Conservation (phyloP, 2,888 invertebrate species). For the Alsophila aescularia region DNA sequence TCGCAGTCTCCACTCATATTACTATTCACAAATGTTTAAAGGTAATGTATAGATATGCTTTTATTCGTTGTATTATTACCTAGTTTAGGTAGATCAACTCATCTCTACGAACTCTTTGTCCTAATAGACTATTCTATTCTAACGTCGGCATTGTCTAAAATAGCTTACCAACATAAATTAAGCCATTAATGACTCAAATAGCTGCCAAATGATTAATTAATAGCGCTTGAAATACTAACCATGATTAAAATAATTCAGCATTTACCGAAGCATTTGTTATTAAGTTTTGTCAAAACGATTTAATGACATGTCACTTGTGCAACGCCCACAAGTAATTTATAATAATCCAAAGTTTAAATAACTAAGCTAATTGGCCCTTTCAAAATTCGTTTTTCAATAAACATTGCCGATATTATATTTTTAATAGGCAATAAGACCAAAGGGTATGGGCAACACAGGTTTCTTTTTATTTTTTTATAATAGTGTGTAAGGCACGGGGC, state of each 20-base stretch:
- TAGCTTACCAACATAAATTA: not conserved
- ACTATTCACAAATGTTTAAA: too few relatives aligned
- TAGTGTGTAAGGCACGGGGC: constrained; percentile 60
- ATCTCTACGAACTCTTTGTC: too few relatives aligned
- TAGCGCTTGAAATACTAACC: constrained; percentile 11
- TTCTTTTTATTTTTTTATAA: constrained; percentile 41
- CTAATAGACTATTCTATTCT: too few relatives aligned
- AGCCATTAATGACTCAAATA: constrained; percentile 2
- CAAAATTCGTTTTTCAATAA: constrained; percentile 73
- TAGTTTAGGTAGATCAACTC: too few relatives aligned
- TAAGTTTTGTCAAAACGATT: constrained; percentile 56
- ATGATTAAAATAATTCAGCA: constrained; percentile 33
- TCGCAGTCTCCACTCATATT: too few relatives aligned
- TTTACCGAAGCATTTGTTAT: constrained; percentile 31
- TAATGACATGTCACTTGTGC: constrained; percentile 60
- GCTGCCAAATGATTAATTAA: constrained; percentile 15
- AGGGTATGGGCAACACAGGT: constrained; percentile 46
- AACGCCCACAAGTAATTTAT: constrained; percentile 55
- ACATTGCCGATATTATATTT: constrained; percentile 72
- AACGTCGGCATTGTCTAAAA: not conserved
- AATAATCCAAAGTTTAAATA: constrained; percentile 41
- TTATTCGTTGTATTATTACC: too few relatives aligned
- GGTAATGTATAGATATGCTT: too few relatives aligned
- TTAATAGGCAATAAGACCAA: constrained; percentile 74
- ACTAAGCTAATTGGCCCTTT: constrained; percentile 70